A percentile compares a stretch with the other conserved stretches of the same genome.
These are phyloP conservation scores for Accipiter virgatus DNA, from an alignment of 2,113 vertebrate genomes.

Conservation along the genomic window DNA sequence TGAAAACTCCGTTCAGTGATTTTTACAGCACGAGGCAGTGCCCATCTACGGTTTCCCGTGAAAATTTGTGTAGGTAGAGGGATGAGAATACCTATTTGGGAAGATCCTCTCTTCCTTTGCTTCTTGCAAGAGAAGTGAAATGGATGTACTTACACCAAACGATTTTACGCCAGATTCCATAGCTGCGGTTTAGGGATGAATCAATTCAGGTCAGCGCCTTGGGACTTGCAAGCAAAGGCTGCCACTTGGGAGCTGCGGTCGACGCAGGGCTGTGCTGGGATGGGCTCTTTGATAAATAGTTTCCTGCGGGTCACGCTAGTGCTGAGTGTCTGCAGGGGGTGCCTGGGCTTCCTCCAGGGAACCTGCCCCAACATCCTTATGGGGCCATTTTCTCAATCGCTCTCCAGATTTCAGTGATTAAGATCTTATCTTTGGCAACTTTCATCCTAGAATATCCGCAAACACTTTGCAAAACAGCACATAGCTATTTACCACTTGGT, in stretches of 20 bases:
- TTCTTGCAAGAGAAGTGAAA: not conserved
- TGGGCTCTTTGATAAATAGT: not conserved
- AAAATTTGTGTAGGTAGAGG: not conserved
- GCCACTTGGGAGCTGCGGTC: not conserved
- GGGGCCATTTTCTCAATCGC: not conserved
- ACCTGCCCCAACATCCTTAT: not conserved
- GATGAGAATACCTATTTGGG: not conserved
- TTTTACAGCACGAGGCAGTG: not conserved
- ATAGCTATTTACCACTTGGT: conserved; percentile 22
- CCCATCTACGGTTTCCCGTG: not conserved
- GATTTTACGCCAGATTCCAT: not conserved
- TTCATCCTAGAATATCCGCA: not conserved
- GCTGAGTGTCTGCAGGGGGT: not conserved
- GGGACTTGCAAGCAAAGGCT: not conserved
- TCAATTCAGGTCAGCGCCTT: not conserved
- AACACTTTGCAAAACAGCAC: conserved; percentile 17
- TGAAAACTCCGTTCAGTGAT: not conserved
- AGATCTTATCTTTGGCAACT: conserved; percentile 47
- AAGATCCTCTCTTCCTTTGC: not conserved
- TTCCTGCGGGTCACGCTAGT: not conserved
- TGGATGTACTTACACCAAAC: not conserved
- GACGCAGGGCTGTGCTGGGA: not conserved
- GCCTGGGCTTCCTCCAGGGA: not conserved
- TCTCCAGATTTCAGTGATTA: conserved; percentile 35
- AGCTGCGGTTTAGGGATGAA: not conserved